A percentile compares a stretch with the other conserved stretches of the same genome.
Evolutionary conservation across 2,113 vertebrate genomes (phyloP).

Genomic region (Cyanoliseus patagonus): DNA sequence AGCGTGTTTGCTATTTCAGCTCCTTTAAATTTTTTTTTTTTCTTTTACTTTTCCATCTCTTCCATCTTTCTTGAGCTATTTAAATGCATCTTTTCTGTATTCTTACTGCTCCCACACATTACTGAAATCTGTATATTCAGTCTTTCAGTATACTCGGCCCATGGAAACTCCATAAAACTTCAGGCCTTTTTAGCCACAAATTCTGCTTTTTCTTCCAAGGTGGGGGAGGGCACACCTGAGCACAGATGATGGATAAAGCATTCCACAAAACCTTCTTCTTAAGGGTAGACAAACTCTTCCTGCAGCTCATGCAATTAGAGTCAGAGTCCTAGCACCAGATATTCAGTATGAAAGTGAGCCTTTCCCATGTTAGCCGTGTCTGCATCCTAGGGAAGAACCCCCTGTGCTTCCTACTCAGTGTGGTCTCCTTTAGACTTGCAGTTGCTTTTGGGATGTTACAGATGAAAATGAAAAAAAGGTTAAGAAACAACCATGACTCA

Average conservation of each 20-base stretch:
- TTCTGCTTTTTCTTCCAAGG: not conserved
- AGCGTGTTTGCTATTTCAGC: conserved; percentile 7
- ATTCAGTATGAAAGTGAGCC: not conserved
- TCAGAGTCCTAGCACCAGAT: not conserved
- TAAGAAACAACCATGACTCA: not conserved
- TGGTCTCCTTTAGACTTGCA: not conserved
- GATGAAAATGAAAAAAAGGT: not conserved
- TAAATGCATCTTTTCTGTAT: not conserved
- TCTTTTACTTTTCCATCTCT: not conserved
- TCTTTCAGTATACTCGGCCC: not conserved
- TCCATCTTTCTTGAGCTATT: not conserved
- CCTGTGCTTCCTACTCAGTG: not conserved
- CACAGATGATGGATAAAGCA: not conserved
- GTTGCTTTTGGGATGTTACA: not conserved
- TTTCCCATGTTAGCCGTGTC: not conserved
- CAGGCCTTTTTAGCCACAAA: not conserved
- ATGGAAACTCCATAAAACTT: not conserved
- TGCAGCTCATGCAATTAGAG: not conserved
- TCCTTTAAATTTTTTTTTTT: not conserved
- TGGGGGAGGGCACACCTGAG: not conserved
- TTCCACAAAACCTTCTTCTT: not conserved
- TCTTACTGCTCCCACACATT: not conserved
- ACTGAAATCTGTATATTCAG: not conserved
- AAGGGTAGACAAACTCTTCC: not conserved
- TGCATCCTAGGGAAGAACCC: not conserved